Evolutionary conservation across 2,888 invertebrate genomes (phyloP), one percentile per base, ranked within the genome.

Genomic region (Mythimna vitellina): DNA sequence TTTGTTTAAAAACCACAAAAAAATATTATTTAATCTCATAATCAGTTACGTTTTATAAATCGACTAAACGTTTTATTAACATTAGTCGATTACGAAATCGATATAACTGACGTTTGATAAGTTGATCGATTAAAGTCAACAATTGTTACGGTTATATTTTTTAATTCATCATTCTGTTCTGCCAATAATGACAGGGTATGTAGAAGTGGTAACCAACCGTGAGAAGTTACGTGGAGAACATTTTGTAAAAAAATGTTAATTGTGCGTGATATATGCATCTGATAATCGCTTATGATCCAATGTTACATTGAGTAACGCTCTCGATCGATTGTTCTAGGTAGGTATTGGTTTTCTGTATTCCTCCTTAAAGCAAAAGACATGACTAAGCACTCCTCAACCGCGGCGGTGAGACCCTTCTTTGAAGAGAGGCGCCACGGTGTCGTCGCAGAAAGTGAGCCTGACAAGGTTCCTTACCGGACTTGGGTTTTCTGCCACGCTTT

Each of bases 31-130:
- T 12, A 63, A 42, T 32, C 9, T 49, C 25, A 65, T 42, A 68
- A 51, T 56, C 53, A 32, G 14, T 73, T 56, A 66, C 69, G 62
- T 79, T 68, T 51, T 56, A 65, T 29, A 46, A 77, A 66, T 69
- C 38, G 25, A 53, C 56, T 56, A 63, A 76, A 38, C 53, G 65
- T 68, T 78, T 77, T 68, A 49, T 76, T 76, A 63, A 32, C 46
- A 60, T 49, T 71, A 64, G 9, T 77, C 65, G 68, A 76, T 81
- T 79, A 76, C 29, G 57, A 79, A 76, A 76, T 67, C 25, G n/a
- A 57, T 64, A 42, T 70, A 70, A 80, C 60, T 54, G 64, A 38
- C 62, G 57, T 63, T 54, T 51, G 65, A 79, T 58, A 42, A 58
- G 46, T 62, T 67, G 67, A 62, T 65, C 70, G 29, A 80, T 64